A percentile compares a stretch with the other conserved stretches of the same genome.
These are phyloP conservation scores for Ageneiosus marmoratus DNA, from an alignment of 2,113 vertebrate genomes.

Conservation along the genomic window DNA sequence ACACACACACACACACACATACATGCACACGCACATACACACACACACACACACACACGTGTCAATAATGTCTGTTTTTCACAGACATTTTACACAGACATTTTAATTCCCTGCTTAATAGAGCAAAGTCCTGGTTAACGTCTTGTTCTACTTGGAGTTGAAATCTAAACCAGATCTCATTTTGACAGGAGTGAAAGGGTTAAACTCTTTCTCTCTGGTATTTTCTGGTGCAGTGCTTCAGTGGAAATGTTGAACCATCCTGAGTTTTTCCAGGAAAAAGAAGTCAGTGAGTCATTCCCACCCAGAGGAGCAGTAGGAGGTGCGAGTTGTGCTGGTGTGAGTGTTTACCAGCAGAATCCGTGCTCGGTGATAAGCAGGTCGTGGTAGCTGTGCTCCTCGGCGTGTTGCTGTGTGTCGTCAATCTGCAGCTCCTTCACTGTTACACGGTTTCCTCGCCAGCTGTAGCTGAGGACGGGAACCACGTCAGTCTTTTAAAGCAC, in stretches of 20 bases:
- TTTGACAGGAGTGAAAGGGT: background rate
- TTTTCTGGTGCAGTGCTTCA: background rate
- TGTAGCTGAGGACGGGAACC: slow-evolving; percentile 61
- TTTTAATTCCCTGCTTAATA: background rate
- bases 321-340: background rate
- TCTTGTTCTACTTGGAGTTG: background rate
- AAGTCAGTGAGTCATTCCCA: background rate
- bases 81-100: background rate
- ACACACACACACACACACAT: too few species aligned
- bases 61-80: background rate
- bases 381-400: slow-evolving; percentile 57
- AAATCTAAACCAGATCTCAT: background rate
- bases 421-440: slow-evolving; percentile 79
- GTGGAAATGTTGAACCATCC: background rate
- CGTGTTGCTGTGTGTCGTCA: slow-evolving; percentile 51
- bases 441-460: slow-evolving; percentile 81
- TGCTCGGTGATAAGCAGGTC: slow-evolving; percentile 82
- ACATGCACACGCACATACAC: slow-evolving; percentile 33
- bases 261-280: background rate
- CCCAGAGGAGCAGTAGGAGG: background rate
- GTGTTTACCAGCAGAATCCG: slow-evolving; percentile 76
- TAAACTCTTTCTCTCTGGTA: background rate
- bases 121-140: background rate
- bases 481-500: background rate
- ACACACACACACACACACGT: slow-evolving; percentile 20